phyloP scores from a whole-genome alignment of 1,140 invertebrate species.

The Eupeodes corollae region DNA sequence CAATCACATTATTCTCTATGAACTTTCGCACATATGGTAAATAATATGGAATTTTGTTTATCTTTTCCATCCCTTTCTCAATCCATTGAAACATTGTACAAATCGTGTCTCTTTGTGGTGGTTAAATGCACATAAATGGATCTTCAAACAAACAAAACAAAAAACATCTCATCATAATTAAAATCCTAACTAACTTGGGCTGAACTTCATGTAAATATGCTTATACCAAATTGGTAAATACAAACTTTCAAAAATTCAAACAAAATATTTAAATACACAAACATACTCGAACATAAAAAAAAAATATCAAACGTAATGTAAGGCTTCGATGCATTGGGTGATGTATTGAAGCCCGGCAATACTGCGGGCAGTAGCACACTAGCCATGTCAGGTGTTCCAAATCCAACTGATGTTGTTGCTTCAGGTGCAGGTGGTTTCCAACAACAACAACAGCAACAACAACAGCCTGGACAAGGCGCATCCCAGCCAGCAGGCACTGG shows the following conservation, averaged over 20 bases:
- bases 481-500: slow-evolving; percentile 40
- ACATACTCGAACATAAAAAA: slow-evolving; percentile 5
- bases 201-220: background rate
- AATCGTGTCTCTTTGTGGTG: background rate
- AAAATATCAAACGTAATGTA: slow-evolving; percentile 12
- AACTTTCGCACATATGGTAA: background rate
- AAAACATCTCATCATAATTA: no score
- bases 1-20: background rate
- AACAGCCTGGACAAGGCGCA: slow-evolving; percentile 35
- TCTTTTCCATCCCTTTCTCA: background rate
- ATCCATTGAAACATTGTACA: background rate
- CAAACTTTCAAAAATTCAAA: background rate
- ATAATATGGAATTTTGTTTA: background rate
- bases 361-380: slow-evolving; percentile 22
- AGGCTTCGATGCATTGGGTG: slow-evolving; percentile 63
- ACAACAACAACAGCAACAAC: slow-evolving; percentile 13
- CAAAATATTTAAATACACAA: slow-evolving; percentile 1
- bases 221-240: background rate
- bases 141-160: background rate
- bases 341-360: slow-evolving; percentile 50
- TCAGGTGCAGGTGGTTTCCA: slow-evolving; percentile 22
- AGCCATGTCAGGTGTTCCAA: slow-evolving; percentile 33
- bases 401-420: slow-evolving; percentile 35
- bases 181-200: no score
- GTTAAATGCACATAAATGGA: background rate